Evolutionary conservation across 2,888 invertebrate species (phyloP).

Genomic region (Aphidoletes aphidimyza): DNA sequence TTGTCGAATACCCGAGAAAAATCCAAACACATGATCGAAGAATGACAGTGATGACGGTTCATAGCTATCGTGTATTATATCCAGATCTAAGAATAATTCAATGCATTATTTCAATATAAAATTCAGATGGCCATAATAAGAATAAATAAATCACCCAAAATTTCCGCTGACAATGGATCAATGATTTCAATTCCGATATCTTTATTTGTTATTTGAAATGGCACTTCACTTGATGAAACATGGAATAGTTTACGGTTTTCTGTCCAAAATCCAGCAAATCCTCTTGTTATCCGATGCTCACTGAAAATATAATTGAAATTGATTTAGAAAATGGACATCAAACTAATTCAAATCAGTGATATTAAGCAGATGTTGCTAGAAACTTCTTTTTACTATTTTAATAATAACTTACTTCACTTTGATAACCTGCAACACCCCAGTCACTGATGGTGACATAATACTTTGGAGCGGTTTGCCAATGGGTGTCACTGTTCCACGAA

Average conservation of each 20-base stretch:
- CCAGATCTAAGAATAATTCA: conserved; percentile 72
- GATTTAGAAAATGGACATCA: too few species aligned
- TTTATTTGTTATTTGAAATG: conserved; percentile 77
- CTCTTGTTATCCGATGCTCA: conserved; percentile 85
- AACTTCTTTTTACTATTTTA: background rate
- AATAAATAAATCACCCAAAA: conserved; percentile 68
- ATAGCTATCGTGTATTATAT: conserved; percentile 84
- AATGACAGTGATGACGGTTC: conserved; percentile 80
- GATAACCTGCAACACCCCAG: conserved; percentile 82
- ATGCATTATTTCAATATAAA: conserved; percentile 3
- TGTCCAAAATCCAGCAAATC: conserved; percentile 87
- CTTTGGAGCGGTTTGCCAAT: conserved; percentile 80
- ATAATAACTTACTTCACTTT: conserved; percentile 68
- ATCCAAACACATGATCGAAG: conserved; percentile 85
- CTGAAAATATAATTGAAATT: conserved; percentile 63
- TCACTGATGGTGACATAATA: conserved; percentile 76
- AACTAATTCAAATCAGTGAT: background rate
- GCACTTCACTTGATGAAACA: conserved; percentile 81
- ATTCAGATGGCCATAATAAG: background rate
- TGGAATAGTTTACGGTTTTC: conserved; percentile 83
- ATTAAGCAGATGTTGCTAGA: background rate
- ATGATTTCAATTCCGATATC: conserved; percentile 76
- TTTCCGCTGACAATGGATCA: conserved; percentile 79
- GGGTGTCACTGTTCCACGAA: conserved; percentile 80
- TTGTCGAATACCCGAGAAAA: conserved; percentile 84